Base-by-base conservation (phyloP, 2,888 invertebrate genomes). In the Leptopterna dolabrata region DNA sequence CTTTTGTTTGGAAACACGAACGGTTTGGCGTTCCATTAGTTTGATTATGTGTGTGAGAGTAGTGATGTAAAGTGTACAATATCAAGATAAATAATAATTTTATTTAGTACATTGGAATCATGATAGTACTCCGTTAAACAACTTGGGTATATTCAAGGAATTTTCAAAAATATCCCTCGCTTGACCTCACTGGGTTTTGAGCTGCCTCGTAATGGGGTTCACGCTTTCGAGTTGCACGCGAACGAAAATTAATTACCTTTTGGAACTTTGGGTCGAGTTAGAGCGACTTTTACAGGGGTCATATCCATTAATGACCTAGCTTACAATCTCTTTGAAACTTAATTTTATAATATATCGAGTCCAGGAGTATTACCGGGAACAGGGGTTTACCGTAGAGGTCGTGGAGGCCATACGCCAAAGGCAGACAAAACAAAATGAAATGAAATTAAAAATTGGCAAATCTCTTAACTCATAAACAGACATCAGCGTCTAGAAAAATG, bases 181-280 rank as follows among this genome's bases (percentile, higher is more conserved):
- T 13, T 70, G 70, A 70, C 29, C 70, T 73, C 36, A 19, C 16
- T 19, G 73, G 29, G 19, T 73, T n/a, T 36, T 4, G 24, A 24
- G 63, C 24, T 63, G 63, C 36, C 36, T 71, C 27, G 27, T 71
- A 71, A 71, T 27, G 29, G 73, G 24, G 16, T 19, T 30, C 73
- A 19, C 7, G 41, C 41, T 73, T 19, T 43, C 45, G 41, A 24
- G 45, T 4, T 45, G 78, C 78, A 78, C 78, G 78, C 78, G 45
- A 78, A 78, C 78, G 78, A 78, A 78, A 78, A 78, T 78, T 78
- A 78, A 73, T 73, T 73, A 41, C 19, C 73, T 78, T n/a, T n/a
- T 45, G 14, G 45, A 43, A 7, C 63, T 24, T 24, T 63, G 63
- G 78, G 78, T 24, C 41, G 41, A 45, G 30, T 41, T 73, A 30